Percentiles rank a stretch among this genome's conserved stretches.
phyloP scores from a whole-genome alignment of 2,888 invertebrate species.

The Lasiommata megera region DNA sequence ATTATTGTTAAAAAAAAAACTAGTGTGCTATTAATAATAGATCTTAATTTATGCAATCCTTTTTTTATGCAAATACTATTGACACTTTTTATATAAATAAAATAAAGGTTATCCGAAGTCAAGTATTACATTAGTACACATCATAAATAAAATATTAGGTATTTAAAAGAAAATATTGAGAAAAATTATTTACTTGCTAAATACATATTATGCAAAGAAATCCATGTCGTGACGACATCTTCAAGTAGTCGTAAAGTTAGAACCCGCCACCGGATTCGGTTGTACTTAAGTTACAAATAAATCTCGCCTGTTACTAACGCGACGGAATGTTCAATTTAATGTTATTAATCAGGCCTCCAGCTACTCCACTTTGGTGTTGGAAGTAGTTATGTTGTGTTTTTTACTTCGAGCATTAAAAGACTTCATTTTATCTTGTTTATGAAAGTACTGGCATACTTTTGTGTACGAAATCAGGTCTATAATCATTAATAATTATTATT shows the following conservation, averaged over 20 bases:
- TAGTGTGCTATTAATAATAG: no score
- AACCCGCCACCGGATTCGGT: neutral
- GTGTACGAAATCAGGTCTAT: neutral
- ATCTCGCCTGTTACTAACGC: constrained; percentile 10
- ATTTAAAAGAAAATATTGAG: no score
- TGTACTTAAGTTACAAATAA: constrained; percentile 6
- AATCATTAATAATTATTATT: neutral
- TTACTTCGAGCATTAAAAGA: neutral
- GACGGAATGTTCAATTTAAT: constrained; percentile 10
- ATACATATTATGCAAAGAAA: no score
- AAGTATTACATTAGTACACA: no score
- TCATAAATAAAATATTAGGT: no score
- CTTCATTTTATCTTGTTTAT: neutral
- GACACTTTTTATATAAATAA: no score
- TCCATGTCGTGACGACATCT: neutral
- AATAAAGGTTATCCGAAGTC: no score
- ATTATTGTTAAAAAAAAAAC: no score
- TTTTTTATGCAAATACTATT: no score
- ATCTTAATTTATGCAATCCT: no score
- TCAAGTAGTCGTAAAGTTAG: neutral
- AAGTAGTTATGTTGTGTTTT: neutral
- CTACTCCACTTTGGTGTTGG: neutral
- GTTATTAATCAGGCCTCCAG: constrained; percentile 5
- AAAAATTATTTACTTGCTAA: no score
- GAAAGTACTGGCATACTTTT: neutral